Evolutionary conservation across 1,140 invertebrate genomes (phyloP).

Genomic region (Trypoxylus dichotomus): DNA sequence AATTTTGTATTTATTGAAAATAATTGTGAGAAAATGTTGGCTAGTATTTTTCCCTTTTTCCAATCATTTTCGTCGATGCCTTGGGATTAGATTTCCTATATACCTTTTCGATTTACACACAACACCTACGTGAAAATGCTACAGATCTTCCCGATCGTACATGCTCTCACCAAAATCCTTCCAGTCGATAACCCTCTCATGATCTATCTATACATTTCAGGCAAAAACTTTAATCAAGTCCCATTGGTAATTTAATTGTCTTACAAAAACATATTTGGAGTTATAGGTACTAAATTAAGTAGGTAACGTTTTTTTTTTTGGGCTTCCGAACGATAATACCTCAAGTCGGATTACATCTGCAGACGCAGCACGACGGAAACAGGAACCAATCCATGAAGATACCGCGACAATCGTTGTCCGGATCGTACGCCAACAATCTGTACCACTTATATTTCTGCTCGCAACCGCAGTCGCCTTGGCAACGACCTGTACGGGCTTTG

Average conservation of each 20-base stretch:
- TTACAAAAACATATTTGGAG: background rate
- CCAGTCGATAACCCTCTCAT: too few species aligned
- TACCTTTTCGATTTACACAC: too few species aligned
- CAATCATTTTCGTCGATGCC: too few species aligned
- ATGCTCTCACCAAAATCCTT: too few species aligned
- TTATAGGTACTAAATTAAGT: background rate
- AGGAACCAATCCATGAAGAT: constrained; percentile 97
- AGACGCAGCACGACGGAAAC: constrained; percentile 91
- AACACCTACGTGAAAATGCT: too few species aligned
- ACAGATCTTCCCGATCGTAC: too few species aligned
- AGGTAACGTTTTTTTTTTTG: background rate
- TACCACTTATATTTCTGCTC: constrained; percentile 90
- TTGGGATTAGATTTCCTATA: too few species aligned
- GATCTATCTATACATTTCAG: too few species aligned
- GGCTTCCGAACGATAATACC: background rate
- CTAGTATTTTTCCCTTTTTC: too few species aligned
- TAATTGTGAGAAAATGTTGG: too few species aligned
- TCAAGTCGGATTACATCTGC: constrained; percentile 70
- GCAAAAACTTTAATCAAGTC: too few species aligned
- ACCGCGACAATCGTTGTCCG: constrained; percentile 89
- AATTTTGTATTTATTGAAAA: too few species aligned
- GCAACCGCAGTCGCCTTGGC: constrained; percentile 81
- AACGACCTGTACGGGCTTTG: constrained; percentile 77
- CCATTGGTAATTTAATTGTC: background rate
- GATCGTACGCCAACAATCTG: constrained; percentile 86